phyloP scores from a whole-genome alignment of 2,888 invertebrate species.

The Cartodere bifasciata region DNA sequence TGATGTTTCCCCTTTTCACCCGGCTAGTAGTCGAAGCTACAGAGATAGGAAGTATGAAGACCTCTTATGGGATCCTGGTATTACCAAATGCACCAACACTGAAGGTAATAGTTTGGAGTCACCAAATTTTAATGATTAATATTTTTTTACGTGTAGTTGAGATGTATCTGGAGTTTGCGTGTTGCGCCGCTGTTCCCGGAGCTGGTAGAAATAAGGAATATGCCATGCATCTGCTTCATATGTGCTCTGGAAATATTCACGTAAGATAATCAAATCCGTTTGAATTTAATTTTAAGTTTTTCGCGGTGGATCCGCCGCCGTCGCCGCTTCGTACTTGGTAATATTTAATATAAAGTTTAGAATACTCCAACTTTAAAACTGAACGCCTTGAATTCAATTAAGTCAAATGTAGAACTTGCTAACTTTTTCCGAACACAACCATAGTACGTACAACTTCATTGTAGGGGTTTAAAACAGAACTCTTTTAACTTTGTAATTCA shows the following conservation, averaged over 20 bases:
- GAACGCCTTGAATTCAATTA: too few species aligned
- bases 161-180: conserved; percentile 89
- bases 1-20: conserved; percentile 48
- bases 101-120: conserved; percentile 46
- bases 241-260: conserved; percentile 78
- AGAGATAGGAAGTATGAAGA: conserved; percentile 49
- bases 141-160: conserved; percentile 50
- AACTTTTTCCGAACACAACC: too few species aligned
- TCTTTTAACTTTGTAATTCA: too few species aligned
- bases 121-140: conserved; percentile 14
- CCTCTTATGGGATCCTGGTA: conserved; percentile 78
- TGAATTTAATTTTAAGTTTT: not conserved
- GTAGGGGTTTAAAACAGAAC: too few species aligned
- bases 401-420: too few species aligned
- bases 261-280: conserved; percentile 35
- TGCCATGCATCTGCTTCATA: conserved; percentile 78
- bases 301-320: too few species aligned
- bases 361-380: too few species aligned
- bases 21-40: conserved; percentile 36
- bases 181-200: conserved; percentile 87
- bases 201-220: conserved; percentile 90
- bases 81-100: conserved; percentile 56
- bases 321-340: too few species aligned
- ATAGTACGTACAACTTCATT: too few species aligned
- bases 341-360: too few species aligned